Evolutionary conservation across 2,797 vertebrate genomes (phyloP), one percentile per base, ranked within the genome.

Genomic region (Poecilia picta): DNA sequence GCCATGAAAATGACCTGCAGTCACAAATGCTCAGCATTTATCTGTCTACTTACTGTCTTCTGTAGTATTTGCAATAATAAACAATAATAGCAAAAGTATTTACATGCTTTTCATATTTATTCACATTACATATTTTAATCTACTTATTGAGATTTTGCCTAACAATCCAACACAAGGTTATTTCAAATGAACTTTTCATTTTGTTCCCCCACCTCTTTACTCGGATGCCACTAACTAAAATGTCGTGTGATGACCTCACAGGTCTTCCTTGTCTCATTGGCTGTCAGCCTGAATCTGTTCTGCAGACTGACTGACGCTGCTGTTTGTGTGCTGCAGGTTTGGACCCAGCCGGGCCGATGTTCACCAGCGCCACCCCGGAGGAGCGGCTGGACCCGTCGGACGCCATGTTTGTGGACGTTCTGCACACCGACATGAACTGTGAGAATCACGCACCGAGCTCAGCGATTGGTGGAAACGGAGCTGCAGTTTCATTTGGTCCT

Each of bases 371-470:
- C 31, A 88, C 93, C 0, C 90, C 93, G 0, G 93, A 96, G 20
- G 78, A 86, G 53, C 95, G 97, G 76, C 92, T 99, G 89, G 96
- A 98, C 94, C 94, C 93, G 0, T 95, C 92, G 0, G 98, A 99
- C 81, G 98, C 98, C 41, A 94, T 95, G 81, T 98, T 99, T 90
- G 97, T 99, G 75, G 98, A 99, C 81, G 97, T 99, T 0, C 96
- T 99, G 57, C 98, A 99, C 94, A 97, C 98, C 6, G 97, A 99
- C 91, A 93, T 84, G 88, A 91, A 97, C 92, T 97, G 98, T 99
- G 96, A 96, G 94, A 8, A 0, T 0, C 70, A 25, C 51, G 45
- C 5, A 11, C 64, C 5, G 62, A 39, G 8, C 6, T 7, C 28
- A 33, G 4, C 31, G 31, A 20, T n/a, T 55, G 10, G 8, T 55